Evolutionary conservation across 64 coral and sea anemone genomes (phyloP).

Genomic region (Pocillopora verrucosa): DNA sequence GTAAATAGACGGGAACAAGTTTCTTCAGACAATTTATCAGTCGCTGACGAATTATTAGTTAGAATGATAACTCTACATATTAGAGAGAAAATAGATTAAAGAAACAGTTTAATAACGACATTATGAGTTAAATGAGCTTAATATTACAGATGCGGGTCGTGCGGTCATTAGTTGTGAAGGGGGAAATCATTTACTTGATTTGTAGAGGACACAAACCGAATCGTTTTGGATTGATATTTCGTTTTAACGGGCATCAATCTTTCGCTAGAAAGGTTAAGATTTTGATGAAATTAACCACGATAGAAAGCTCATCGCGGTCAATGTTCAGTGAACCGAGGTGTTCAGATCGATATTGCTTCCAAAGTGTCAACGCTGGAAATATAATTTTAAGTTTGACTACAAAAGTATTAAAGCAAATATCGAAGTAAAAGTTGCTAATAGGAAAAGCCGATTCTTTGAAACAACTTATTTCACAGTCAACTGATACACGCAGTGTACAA

Average conservation of each 20-base stretch:
- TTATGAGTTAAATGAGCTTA: too few relatives aligned
- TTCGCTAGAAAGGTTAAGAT: not conserved
- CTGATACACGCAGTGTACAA: not conserved
- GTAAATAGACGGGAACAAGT: not conserved
- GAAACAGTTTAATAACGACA: too few relatives aligned
- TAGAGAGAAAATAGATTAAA: too few relatives aligned
- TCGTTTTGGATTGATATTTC: not conserved
- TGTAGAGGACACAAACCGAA: not conserved
- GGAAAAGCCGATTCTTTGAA: not conserved
- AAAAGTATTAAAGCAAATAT: not conserved
- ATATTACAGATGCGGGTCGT: too few relatives aligned
- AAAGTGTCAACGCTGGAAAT: not conserved
- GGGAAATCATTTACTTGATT: not conserved
- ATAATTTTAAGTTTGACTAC: not conserved
- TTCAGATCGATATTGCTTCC: not conserved
- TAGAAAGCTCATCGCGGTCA: not conserved
- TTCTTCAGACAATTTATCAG: not conserved
- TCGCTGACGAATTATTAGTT: too few relatives aligned
- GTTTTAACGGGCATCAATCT: not conserved
- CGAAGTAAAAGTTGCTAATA: not conserved
- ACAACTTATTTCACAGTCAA: not conserved
- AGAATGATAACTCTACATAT: too few relatives aligned
- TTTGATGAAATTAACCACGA: not conserved
- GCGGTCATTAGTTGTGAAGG: too few relatives aligned
- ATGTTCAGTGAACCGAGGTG: not conserved